Evolutionary conservation across 2,888 invertebrate species (phyloP).

Genomic region (Scaptodrosophila latifasciaeformis): DNA sequence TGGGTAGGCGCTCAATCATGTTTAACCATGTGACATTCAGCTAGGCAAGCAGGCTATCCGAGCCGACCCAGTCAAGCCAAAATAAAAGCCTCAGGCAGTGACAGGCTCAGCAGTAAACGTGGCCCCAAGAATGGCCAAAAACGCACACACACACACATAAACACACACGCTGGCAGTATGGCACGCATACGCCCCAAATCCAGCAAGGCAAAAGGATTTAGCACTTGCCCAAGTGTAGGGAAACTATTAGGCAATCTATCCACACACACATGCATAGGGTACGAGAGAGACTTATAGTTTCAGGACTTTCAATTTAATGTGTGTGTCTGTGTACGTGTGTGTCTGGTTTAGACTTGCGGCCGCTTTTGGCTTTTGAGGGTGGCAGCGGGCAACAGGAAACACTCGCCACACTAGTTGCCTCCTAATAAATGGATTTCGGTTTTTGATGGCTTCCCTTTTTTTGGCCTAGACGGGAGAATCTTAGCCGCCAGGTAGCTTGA

Average conservation of each 20-base stretch:
- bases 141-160: background rate
- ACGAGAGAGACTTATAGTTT: background rate
- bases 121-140: too few species aligned
- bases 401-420: conserved; percentile 38
- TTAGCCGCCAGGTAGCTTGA: too few species aligned
- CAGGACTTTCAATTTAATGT: background rate
- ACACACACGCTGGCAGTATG: background rate
- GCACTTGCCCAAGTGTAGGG: conserved; percentile 9
- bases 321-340: conserved; percentile 12
- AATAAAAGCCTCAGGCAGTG: background rate
- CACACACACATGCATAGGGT: conserved; percentile 5
- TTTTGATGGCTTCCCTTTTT: too few species aligned
- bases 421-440: conserved; percentile 44
- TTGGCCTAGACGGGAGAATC: too few species aligned
- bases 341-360: background rate
- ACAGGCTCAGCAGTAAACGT: background rate
- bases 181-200: conserved; percentile 34
- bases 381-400: conserved; percentile 16
- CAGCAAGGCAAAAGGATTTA: conserved; percentile 44
- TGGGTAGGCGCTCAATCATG: conserved; percentile 41
- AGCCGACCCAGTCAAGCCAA: background rate
- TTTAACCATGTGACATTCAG: conserved; percentile 33
- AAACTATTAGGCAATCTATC: background rate
- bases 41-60: background rate
- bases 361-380: conserved; percentile 9